phyloP scores from a whole-genome alignment of 2,797 vertebrate species.

The Hirundo rustica region DNA sequence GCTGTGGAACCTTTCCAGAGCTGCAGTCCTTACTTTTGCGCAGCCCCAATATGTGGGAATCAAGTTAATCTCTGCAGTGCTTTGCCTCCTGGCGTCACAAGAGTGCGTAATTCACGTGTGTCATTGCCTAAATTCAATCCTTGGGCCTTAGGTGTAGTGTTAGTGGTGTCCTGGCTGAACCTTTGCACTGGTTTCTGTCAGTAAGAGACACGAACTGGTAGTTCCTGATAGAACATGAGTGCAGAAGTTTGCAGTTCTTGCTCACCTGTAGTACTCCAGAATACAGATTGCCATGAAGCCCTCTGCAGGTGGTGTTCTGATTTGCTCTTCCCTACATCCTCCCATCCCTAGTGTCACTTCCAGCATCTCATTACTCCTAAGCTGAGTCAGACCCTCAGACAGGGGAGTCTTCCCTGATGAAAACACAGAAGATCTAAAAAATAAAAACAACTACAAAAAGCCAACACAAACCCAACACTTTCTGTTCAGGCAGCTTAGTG shows the following conservation, averaged over 20 bases:
- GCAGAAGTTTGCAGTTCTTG: background rate
- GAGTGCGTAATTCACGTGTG: fast-evolving
- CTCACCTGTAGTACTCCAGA: background rate
- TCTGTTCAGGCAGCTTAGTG: background rate
- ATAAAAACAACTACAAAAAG: background rate
- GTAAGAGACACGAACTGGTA: fast-evolving
- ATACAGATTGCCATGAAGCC: background rate
- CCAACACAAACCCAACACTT: background rate
- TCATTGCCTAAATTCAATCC: background rate
- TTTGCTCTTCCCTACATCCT: background rate
- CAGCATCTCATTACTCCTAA: fast-evolving
- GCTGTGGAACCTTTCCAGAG: background rate
- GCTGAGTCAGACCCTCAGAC: background rate
- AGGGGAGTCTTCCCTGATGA: no score
- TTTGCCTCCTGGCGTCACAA: background rate
- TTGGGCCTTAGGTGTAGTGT: background rate
- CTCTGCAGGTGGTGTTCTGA: background rate
- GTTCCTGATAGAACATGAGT: background rate
- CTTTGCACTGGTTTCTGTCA: background rate
- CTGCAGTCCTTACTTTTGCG: background rate
- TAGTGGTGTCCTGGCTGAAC: background rate
- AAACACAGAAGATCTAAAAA: background rate
- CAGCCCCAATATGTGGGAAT: background rate
- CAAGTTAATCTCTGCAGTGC: background rate
- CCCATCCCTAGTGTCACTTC: background rate